Evolutionary conservation across 30 jellyfish, hydroid and myxozoan genomes (phyloP).

Genomic region (Phacellophora camtschatica): DNA sequence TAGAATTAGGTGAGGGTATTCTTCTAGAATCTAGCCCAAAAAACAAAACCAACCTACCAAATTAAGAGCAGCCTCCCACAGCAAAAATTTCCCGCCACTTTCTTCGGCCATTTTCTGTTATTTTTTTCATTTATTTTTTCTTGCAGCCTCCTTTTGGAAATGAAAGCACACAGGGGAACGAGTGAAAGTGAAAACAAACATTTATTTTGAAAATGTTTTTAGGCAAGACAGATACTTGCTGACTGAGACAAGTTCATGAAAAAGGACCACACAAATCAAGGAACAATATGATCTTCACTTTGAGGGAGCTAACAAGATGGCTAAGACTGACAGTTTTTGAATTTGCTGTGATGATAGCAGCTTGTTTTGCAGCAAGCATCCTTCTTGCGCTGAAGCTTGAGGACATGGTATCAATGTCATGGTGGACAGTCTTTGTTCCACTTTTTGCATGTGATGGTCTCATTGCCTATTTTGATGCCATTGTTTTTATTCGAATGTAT

Average conservation of each 20-base stretch:
- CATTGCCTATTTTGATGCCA: constrained; percentile 86
- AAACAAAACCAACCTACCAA: no score
- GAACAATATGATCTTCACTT: constrained; percentile 78
- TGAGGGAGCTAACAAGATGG: constrained; percentile 82
- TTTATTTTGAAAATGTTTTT: no score
- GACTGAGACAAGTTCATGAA: no score
- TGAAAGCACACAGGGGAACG: no score
- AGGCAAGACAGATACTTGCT: no score
- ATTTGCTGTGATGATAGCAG: constrained; percentile 53
- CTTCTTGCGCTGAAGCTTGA: constrained; percentile 82
- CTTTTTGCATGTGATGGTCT: constrained; percentile 86
- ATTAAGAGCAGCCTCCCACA: constrained; percentile 29
- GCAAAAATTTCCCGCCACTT: not conserved
- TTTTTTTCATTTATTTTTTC: no score
- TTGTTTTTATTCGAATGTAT: constrained; percentile 85
- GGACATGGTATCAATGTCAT: constrained; percentile 36
- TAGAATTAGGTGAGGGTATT: no score
- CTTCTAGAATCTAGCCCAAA: no score
- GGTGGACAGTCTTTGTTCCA: constrained; percentile 95
- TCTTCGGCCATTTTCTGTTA: not conserved
- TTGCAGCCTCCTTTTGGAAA: no score
- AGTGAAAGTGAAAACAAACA: no score
- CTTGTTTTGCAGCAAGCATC: constrained; percentile 60
- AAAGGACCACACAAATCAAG: no score
- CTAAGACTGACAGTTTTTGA: constrained; percentile 80